Percentiles rank a stretch among this genome's conserved stretches.
Conservation (phyloP, 2,888 invertebrate genomes). For the Nomada goodeniana region DNA sequence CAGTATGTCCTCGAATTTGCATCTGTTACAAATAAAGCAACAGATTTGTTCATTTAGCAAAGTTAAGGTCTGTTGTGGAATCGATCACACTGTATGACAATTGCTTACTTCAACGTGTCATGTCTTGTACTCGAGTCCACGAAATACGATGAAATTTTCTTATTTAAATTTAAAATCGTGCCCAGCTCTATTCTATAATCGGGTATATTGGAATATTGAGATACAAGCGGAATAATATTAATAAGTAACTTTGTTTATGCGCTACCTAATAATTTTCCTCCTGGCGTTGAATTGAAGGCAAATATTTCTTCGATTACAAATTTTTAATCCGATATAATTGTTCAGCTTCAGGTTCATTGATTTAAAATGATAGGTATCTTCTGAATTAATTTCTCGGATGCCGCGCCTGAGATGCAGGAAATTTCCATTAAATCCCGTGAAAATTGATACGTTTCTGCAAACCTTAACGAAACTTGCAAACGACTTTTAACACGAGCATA, state of each 20-base stretch:
- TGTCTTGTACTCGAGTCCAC: conserved; percentile 55
- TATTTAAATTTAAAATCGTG: conserved; percentile 65
- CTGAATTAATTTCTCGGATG: background rate
- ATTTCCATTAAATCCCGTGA: background rate
- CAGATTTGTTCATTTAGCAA: background rate
- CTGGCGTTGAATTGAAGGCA: conserved; percentile 64
- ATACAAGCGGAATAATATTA: background rate
- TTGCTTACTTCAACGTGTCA: conserved; percentile 43
- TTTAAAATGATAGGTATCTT: conserved; percentile 52
- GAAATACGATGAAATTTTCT: conserved; percentile 55
- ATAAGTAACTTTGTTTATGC: background rate
- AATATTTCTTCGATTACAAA: conserved; percentile 69
- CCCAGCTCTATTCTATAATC: conserved; percentile 72
- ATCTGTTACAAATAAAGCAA: conserved; percentile 35
- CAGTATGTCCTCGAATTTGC: conserved; percentile 55
- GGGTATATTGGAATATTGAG: background rate
- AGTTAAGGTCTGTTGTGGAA: background rate
- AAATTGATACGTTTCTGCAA: background rate
- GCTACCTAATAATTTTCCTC: conserved; percentile 66
- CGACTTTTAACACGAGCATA: too few species aligned
- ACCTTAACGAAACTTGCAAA: background rate
- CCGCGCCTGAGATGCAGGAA: conserved; percentile 12
- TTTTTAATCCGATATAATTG: conserved; percentile 67
- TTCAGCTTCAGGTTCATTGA: conserved; percentile 73
- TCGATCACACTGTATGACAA: background rate